A percentile compares a stretch with the other conserved stretches of the same genome.
phyloP scores from a whole-genome alignment of 2,797 vertebrate genomes.

The Channallabes apus region DNA sequence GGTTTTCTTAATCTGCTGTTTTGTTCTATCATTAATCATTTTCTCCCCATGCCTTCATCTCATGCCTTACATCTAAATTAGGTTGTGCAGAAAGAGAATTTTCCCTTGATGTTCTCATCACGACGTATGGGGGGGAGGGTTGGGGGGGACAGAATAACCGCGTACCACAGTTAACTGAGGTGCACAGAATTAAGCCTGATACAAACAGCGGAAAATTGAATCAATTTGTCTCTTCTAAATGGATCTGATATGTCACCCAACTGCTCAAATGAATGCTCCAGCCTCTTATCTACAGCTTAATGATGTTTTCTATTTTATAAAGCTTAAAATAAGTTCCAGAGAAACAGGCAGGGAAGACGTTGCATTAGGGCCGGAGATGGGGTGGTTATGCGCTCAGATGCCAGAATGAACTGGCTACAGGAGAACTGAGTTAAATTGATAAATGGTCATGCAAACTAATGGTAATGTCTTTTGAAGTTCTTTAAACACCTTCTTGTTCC shows the following conservation, averaged over 20 bases:
- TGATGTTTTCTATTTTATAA: slow-evolving; percentile 68
- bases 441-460: slow-evolving; percentile 53
- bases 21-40: slow-evolving; percentile 53
- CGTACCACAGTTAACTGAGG: slow-evolving; percentile 66
- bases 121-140: slow-evolving; percentile 39
- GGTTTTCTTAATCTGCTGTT: slow-evolving; percentile 52
- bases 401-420: slow-evolving; percentile 55
- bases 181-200: slow-evolving; percentile 65
- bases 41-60: slow-evolving; percentile 55
- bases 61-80: slow-evolving; percentile 65
- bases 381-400: slow-evolving; percentile 38
- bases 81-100: slow-evolving; percentile 60
- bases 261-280: slow-evolving; percentile 65
- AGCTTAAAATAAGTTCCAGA: slow-evolving; percentile 63
- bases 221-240: slow-evolving; percentile 73
- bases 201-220: slow-evolving; percentile 73
- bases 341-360: slow-evolving; percentile 62
- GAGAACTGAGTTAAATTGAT: slow-evolving; percentile 61
- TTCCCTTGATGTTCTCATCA: slow-evolving; percentile 49
- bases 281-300: slow-evolving; percentile 60
- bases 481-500: background rate
- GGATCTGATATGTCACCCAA: slow-evolving; percentile 67
- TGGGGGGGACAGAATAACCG: slow-evolving; percentile 31
- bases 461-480: slow-evolving; percentile 10
- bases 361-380: slow-evolving; percentile 54